Conservation (phyloP, 1,140 invertebrate genomes). For the Scaptomyza montana region DNA sequence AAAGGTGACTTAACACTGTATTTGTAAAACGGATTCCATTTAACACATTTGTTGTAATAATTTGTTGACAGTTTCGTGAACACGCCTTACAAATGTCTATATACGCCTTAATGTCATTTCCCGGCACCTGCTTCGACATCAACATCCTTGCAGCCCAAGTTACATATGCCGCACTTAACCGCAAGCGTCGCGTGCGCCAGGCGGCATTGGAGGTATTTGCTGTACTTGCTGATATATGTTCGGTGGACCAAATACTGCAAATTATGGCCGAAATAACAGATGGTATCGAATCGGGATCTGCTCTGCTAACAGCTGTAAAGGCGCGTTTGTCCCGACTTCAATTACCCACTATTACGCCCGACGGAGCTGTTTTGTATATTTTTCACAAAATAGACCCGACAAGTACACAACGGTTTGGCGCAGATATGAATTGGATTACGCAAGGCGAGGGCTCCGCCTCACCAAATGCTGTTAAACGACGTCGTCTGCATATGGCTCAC, state of each 20-base stretch:
- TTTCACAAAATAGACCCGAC: conserved; percentile 74
- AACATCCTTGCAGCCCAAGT: conserved; percentile 85
- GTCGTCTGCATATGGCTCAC: conserved; percentile 43
- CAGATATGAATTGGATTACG: conserved; percentile 90
- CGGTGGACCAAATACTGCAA: conserved; percentile 84
- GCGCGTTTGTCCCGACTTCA: conserved; percentile 87
- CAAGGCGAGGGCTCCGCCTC: conserved; percentile 86
- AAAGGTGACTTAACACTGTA: conserved; percentile 81
- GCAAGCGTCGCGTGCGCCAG: conserved; percentile 89
- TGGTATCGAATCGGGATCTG: conserved; percentile 81
- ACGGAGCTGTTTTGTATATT: conserved; percentile 89
- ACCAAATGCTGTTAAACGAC: conserved; percentile 84
- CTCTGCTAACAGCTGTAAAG: conserved; percentile 85
- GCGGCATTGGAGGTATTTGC: conserved; percentile 92
- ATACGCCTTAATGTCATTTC: conserved; percentile 90
- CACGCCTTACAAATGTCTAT: conserved; percentile 91
- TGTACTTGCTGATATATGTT: conserved; percentile 90
- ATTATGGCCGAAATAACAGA: conserved; percentile 84
- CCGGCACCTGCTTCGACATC: conserved; percentile 91
- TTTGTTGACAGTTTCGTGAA: conserved; percentile 86
- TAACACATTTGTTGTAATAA: background rate
- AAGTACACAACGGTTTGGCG: conserved; percentile 69
- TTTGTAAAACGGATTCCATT: background rate
- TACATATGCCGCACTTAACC: conserved; percentile 87
- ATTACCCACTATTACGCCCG: conserved; percentile 87